Base-by-base conservation (phyloP, 2,113 vertebrate species). In the Glaucomys volans region DNA sequence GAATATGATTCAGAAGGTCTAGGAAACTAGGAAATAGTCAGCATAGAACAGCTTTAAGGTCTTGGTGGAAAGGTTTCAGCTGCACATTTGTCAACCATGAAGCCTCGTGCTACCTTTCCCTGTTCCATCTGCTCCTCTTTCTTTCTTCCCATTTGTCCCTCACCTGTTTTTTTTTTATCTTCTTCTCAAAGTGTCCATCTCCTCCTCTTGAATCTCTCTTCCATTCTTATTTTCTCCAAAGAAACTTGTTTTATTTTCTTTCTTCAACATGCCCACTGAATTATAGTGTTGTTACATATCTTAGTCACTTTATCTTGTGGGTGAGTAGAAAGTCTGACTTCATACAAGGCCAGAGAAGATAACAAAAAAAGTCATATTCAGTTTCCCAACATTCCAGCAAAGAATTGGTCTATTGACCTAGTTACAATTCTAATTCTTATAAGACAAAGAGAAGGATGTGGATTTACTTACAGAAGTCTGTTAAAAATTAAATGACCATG, bases 401-500 rank as follows among this genome's bases (percentile, higher is more conserved):
- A 93, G 35, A 95, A 87, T 47, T 77, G 32, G 50, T 93, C 91
- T 91, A 26, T 94, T 97, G 87, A 96, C 87, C 79, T 75, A 87
- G 30, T 97, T 92, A 66, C 13, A 82, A 54, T 96, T 90, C 35
- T 79, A 64, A 87, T 95, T 97, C 71, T 85, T 93, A 50, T 40
- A 94, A 95, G 47, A 92, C 79, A 96, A 77, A 93, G 80, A 94
- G 8, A 96, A 74, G 16, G 62, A 81, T 92, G 54, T 93, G 71
- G 52, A 87, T 75, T 93, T 91, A 88, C 79, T 96, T 94, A 75
- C 10, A 86, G 44, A 96, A 89, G 69, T 97, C 89, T 95, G 86
- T 95, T 92, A 85, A 92, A 96, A 91, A 95, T 94, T 96, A 95
- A 97, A 93, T 96, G 86, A 71, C 35, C 57, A 54, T 35, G 83